Conservation (phyloP, 2,797 vertebrate genomes). For the Emydoidea blandingii region DNA sequence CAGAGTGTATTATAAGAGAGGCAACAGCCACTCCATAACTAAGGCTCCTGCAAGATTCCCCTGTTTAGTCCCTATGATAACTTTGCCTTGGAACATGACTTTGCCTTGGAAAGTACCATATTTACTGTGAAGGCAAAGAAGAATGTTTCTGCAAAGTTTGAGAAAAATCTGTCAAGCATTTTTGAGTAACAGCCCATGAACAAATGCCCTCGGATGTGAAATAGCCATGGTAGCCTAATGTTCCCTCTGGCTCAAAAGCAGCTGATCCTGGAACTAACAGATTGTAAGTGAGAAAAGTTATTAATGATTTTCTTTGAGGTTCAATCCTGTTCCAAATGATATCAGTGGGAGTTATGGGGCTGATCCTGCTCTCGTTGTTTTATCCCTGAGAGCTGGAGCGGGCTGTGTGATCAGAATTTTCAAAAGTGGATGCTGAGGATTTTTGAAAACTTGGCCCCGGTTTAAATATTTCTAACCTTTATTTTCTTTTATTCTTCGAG, state of each 20-base stretch:
- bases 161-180: neutral
- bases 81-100: neutral
- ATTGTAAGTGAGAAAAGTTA: fast-evolving
- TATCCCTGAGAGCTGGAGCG: neutral
- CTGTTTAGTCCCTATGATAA: neutral
- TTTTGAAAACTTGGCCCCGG: neutral
- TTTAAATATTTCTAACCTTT: neutral
- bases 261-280: neutral
- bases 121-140: neutral
- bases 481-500: neutral
- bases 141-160: neutral
- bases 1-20: neutral
- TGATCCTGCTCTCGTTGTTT: neutral
- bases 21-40: neutral
- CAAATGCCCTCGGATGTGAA: too few relatives aligned
- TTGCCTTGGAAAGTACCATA: neutral
- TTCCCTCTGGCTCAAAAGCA: neutral
- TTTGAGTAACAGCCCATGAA: neutral
- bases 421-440: neutral
- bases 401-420: neutral
- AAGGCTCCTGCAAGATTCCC: neutral
- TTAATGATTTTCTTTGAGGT: fast-evolving
- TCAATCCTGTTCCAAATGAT: neutral
- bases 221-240: neutral
- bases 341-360: neutral